phyloP scores from a whole-genome alignment of 2,888 invertebrate species.

The Meteorus cinctellus region DNA sequence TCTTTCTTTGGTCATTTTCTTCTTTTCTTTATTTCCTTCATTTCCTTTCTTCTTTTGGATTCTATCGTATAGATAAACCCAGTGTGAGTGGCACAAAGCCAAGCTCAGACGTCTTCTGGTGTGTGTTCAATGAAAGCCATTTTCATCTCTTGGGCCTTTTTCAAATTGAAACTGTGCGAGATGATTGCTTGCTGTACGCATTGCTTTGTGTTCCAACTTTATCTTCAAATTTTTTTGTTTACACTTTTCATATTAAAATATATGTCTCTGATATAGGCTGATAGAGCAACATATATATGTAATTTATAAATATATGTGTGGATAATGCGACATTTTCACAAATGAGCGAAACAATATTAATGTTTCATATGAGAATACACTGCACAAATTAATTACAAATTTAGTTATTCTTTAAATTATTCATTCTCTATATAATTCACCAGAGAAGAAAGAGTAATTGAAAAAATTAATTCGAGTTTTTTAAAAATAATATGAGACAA shows the following conservation, averaged over 20 bases:
- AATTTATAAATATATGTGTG: background rate
- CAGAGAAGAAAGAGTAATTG: slow-evolving; percentile 44
- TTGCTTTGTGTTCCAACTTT: background rate
- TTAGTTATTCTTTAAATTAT: slow-evolving; percentile 48
- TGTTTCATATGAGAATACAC: slow-evolving; percentile 9
- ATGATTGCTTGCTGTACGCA: background rate
- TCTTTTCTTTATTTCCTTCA: slow-evolving; percentile 19
- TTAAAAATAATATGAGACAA: background rate
- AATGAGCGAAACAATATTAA: slow-evolving; percentile 36
- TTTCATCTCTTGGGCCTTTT: too few relatives aligned
- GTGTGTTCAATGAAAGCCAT: background rate
- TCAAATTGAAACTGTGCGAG: background rate
- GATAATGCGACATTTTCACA: slow-evolving; percentile 35
- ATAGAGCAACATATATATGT: background rate
- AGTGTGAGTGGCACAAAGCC: slow-evolving; percentile 10
- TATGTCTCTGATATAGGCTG: slow-evolving; percentile 27
- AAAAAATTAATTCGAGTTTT: background rate
- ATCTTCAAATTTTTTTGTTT: background rate
- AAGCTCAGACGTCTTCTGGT: background rate
- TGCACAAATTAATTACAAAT: slow-evolving; percentile 28
- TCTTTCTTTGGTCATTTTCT: slow-evolving; percentile 27
- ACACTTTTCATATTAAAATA: background rate
- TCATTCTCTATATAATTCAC: slow-evolving; percentile 46
- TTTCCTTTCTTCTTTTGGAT: slow-evolving; percentile 17
- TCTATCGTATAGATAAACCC: slow-evolving; percentile 1